These are phyloP conservation scores for Allobates femoralis DNA, from an alignment of 2,797 vertebrate genomes.

Conservation along the genomic window DNA sequence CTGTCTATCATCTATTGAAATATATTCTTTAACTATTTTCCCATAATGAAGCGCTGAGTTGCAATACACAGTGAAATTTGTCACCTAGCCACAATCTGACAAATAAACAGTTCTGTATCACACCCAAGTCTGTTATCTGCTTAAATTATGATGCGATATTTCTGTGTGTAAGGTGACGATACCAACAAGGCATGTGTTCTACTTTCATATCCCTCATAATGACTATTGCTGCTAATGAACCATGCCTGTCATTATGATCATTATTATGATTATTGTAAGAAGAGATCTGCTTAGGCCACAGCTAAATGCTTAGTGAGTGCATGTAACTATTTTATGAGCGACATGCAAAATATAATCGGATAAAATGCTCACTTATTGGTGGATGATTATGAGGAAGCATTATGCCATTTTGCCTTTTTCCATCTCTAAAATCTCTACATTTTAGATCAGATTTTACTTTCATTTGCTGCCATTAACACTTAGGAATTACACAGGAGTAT, in stretches of 20 bases:
- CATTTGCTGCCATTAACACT: constrained; percentile 72
- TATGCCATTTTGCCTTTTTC: constrained; percentile 70
- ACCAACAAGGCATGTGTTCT: constrained; percentile 35
- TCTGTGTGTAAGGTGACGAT: constrained; percentile 56
- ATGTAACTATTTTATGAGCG: constrained; percentile 70
- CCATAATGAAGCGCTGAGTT: not conserved
- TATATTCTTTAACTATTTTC: not conserved
- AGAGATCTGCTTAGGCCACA: constrained; percentile 42
- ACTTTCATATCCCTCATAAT: constrained; percentile 44
- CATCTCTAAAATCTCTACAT: constrained; percentile 69
- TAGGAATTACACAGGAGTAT: constrained; percentile 67
- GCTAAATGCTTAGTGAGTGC: constrained; percentile 64
- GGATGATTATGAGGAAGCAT: constrained; percentile 70
- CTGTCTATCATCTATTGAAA: not conserved
- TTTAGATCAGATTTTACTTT: constrained; percentile 73
- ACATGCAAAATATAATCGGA: constrained; percentile 68
- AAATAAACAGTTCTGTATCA: constrained; percentile 48
- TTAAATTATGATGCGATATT: constrained; percentile 51
- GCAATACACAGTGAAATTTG: constrained; percentile 8
- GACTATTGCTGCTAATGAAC: constrained; percentile 49
- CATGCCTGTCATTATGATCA: constrained; percentile 43
- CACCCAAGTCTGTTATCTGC: constrained; percentile 59
- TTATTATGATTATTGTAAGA: constrained; percentile 60
- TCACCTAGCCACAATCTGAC: constrained; percentile 36
- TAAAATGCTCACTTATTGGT: constrained; percentile 72